A percentile compares a stretch with the other conserved stretches of the same genome.
Conservation (phyloP, 2,113 vertebrate genomes). For the Onychostoma macrolepis region DNA sequence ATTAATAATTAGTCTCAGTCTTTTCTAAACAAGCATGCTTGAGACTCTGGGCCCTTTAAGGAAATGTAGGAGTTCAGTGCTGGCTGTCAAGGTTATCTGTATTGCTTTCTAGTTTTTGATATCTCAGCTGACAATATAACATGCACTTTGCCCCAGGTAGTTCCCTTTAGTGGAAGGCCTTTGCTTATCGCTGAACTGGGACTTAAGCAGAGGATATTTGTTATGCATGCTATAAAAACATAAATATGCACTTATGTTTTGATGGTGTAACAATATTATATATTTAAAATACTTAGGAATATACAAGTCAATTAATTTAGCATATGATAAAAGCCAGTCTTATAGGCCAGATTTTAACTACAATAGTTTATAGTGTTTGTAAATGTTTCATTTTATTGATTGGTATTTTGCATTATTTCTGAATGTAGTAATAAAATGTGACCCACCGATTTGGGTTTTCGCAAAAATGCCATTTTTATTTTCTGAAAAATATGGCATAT, state of each 20-base stretch:
- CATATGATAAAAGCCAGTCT: too few species aligned
- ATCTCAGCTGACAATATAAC: constrained; percentile 38
- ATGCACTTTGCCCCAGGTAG: constrained; percentile 61
- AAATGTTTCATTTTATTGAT: too few species aligned
- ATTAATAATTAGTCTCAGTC: not conserved
- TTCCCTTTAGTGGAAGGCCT: constrained; percentile 1
- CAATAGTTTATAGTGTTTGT: too few species aligned
- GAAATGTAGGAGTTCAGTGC: not conserved
- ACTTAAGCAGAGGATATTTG: constrained; percentile 5
- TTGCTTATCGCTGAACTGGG: not conserved
- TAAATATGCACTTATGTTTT: not conserved
- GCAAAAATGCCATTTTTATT: too few species aligned
- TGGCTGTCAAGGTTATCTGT: constrained; percentile 45
- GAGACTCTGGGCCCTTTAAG: constrained; percentile 47
- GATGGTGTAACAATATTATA: not conserved
- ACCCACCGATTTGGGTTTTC: too few species aligned
- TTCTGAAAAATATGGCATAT: too few species aligned
- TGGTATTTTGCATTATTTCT: too few species aligned
- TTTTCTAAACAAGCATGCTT: not conserved
- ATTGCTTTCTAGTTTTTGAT: constrained; percentile 47
- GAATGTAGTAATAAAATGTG: too few species aligned
- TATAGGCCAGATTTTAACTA: not conserved
- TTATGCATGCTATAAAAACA: not conserved
- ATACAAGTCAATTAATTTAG: not conserved
- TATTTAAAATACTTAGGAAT: too few species aligned